Percentiles rank a stretch among this genome's conserved stretches.
Evolutionary conservation across 1,140 invertebrate genomes (phyloP).

Genomic region (Teleogryllus occipitalis): DNA sequence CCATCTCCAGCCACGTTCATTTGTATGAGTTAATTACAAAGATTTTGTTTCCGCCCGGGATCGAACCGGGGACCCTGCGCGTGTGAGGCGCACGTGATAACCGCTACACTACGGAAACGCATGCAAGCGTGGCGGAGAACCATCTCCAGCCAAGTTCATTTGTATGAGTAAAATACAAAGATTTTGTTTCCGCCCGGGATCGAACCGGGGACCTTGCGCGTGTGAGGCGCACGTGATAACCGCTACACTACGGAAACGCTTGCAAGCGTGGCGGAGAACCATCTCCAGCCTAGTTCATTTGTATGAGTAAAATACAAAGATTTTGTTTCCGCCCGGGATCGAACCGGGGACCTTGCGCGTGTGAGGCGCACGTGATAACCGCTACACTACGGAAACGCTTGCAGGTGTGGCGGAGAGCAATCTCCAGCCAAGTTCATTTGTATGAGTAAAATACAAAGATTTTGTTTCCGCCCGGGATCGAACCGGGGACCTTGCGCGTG

Average conservation of each 20-base stretch:
- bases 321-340: slow-evolving; percentile 51
- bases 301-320: too few species aligned
- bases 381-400: slow-evolving; percentile 37
- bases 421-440: too few species aligned
- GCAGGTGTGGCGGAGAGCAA: too few species aligned
- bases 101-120: slow-evolving; percentile 38
- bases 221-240: slow-evolving; percentile 24
- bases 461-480: slow-evolving; percentile 24
- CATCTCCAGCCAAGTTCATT: too few species aligned
- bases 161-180: too few species aligned
- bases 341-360: slow-evolving; percentile 53
- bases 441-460: too few species aligned
- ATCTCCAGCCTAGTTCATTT: too few species aligned
- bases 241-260: slow-evolving; percentile 23
- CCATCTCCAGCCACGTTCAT: too few species aligned
- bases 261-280: too few species aligned
- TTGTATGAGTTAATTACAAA: too few species aligned
- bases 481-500: slow-evolving; percentile 23
- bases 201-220: slow-evolving; percentile 23
- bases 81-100: slow-evolving; percentile 54
- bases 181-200: slow-evolving; percentile 24
- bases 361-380: slow-evolving; percentile 54
- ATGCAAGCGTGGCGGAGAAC: too few species aligned
- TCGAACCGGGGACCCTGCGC: slow-evolving; percentile 53
- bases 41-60: slow-evolving; percentile 49